Evolutionary conservation across 2,797 vertebrate genomes (phyloP).

Genomic region (Geotrypetes seraphini): DNA sequence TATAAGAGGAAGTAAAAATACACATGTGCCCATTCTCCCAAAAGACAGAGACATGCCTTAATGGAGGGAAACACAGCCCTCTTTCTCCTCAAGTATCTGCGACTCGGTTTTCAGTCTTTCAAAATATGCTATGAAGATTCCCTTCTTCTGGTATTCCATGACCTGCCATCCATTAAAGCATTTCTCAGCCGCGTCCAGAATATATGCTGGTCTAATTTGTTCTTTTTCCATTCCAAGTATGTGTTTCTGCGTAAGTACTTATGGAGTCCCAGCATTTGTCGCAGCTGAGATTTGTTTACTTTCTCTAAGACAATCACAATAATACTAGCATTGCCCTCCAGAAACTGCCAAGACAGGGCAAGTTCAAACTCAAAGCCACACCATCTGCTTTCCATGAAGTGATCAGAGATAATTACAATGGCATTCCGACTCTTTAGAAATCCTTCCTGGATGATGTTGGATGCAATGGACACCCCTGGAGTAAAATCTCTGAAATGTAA

Average conservation of each 20-base stretch:
- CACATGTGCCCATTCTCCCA: too few species aligned
- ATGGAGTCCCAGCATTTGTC: constrained; percentile 51
- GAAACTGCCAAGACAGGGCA: constrained; percentile 61
- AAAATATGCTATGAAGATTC: too few species aligned
- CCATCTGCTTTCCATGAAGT: constrained; percentile 64
- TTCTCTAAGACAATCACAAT: constrained; percentile 59
- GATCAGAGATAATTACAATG: constrained; percentile 47
- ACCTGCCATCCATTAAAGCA: constrained; percentile 42
- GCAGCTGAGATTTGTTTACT: constrained; percentile 43
- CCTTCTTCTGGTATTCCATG: not conserved
- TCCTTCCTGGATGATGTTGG: constrained; percentile 66
- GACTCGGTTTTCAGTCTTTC: too few species aligned
- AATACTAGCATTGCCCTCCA: constrained; percentile 52
- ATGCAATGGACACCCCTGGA: constrained; percentile 52
- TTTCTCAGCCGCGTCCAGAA: constrained; percentile 59
- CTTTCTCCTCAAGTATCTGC: too few species aligned
- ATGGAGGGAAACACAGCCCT: too few species aligned
- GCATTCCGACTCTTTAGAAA: constrained; percentile 60
- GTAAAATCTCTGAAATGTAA: constrained; percentile 64
- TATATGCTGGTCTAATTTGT: constrained; percentile 36
- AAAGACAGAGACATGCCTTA: too few species aligned
- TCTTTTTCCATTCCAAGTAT: constrained; percentile 61
- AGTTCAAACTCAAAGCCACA: constrained; percentile 63
- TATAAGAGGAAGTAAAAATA: too few species aligned
- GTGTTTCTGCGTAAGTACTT: constrained; percentile 62